phyloP scores from a whole-genome alignment of 2,113 vertebrate genomes.

The Stictonetta naevosa region DNA sequence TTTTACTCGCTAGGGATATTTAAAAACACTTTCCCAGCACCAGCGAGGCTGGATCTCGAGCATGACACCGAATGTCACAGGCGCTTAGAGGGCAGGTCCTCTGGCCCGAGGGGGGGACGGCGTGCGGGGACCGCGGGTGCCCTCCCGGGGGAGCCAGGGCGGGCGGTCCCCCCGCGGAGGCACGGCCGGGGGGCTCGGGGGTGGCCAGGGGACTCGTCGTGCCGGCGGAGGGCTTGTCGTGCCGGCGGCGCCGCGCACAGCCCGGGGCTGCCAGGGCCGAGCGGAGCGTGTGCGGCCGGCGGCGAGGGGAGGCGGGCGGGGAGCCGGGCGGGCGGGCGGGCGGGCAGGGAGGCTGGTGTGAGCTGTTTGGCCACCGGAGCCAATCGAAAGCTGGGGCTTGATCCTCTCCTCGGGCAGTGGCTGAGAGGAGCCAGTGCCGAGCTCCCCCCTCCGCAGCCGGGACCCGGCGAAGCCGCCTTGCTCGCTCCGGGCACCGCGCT shows the following conservation, averaged over 20 bases:
- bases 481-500: neutral
- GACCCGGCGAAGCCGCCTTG: constrained; percentile 13
- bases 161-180: constrained; percentile 22
- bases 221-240: no score
- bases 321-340: no score
- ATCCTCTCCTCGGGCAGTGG: constrained; percentile 79
- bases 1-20: constrained; percentile 42
- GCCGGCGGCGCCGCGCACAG: no score
- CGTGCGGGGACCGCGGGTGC: neutral
- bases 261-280: no score
- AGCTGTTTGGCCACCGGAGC: constrained; percentile 80
- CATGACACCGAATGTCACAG: neutral
- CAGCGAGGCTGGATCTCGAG: constrained; percentile 10
- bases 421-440: constrained; percentile 77
- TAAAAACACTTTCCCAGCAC: constrained; percentile 4
- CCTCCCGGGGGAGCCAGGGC: neutral
- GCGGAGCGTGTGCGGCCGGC: no score
- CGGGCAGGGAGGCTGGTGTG: constrained; percentile 73
- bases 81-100: constrained; percentile 17
- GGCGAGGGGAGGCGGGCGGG: no score
- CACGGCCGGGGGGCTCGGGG: no score
- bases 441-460: constrained; percentile 26
- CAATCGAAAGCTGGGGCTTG: constrained; percentile 81
- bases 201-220: no score
- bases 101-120: constrained; percentile 31